Evolutionary conservation across 2,113 vertebrate genomes (phyloP).

Genomic region (Anser cygnoides): DNA sequence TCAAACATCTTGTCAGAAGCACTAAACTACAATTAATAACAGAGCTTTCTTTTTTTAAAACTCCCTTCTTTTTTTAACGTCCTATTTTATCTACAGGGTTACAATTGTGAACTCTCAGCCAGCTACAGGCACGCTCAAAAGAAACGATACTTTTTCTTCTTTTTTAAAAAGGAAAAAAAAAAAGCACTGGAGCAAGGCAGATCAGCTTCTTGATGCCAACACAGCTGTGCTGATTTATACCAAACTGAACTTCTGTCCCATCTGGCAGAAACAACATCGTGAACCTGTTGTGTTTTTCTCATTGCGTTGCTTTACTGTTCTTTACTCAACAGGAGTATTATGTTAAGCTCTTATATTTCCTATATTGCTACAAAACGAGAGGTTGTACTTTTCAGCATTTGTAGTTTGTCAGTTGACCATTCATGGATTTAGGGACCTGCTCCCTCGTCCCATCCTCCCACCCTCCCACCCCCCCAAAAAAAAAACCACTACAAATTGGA

Average conservation of each 20-base stretch:
- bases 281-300: neutral
- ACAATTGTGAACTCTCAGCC: neutral
- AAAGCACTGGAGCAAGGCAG: neutral
- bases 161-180: neutral
- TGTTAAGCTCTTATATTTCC: neutral
- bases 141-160: neutral
- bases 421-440: neutral
- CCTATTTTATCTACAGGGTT: neutral
- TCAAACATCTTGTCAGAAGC: neutral
- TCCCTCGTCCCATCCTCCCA: too few relatives aligned
- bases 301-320: neutral
- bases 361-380: neutral
- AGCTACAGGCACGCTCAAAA: neutral
- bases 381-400: neutral
- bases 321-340: neutral
- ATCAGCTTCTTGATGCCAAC: neutral
- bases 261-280: neutral
- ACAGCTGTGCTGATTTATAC: neutral
- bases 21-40: neutral
- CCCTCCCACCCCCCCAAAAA: neutral
- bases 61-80: neutral
- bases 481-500: neutral
- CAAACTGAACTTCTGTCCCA: neutral
- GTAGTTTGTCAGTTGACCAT: neutral
- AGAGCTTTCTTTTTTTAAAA: neutral